A percentile compares a stretch with the other conserved stretches of the same genome.
Conservation (phyloP, 2,797 vertebrate genomes). For the Diplodus sargus region DNA sequence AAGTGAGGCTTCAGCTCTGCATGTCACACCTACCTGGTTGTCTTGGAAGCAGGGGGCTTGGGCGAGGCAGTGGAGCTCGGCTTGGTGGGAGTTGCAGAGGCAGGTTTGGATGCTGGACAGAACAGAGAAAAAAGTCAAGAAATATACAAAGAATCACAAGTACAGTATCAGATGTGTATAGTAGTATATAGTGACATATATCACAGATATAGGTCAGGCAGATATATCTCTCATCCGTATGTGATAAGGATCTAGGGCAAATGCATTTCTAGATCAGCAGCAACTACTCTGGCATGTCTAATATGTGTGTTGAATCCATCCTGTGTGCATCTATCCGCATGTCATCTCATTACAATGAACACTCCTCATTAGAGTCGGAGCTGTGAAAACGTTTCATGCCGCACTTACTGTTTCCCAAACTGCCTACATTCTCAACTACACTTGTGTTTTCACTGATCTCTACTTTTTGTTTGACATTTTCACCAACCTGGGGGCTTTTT, state of each 20-base stretch:
- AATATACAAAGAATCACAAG: background rate
- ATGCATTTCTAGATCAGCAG: slow-evolving; percentile 49
- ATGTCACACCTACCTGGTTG: slow-evolving; percentile 80
- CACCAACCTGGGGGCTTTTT: slow-evolving; percentile 81
- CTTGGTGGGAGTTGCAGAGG: slow-evolving; percentile 67
- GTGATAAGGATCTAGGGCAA: slow-evolving; percentile 56
- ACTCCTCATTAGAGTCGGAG: slow-evolving; percentile 27
- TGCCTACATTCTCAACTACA: background rate
- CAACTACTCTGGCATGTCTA: slow-evolving; percentile 59
- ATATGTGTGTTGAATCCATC: slow-evolving; percentile 53
- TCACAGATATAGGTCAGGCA: slow-evolving; percentile 51
- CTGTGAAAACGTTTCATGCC: slow-evolving; percentile 34
- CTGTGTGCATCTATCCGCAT: slow-evolving; percentile 29
- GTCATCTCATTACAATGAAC: slow-evolving; percentile 44
- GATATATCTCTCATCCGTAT: slow-evolving; percentile 19
- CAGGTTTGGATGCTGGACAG: slow-evolving; percentile 59
- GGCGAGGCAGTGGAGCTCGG: slow-evolving; percentile 67
- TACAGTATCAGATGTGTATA: background rate
- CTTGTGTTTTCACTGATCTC: background rate
- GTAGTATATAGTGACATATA: background rate
- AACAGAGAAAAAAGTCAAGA: background rate
- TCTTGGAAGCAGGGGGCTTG: slow-evolving; percentile 81
- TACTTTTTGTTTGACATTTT: slow-evolving; percentile 30
- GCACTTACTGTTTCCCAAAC: background rate
- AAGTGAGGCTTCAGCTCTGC: slow-evolving; percentile 26